A percentile compares a stretch with the other conserved stretches of the same genome.
These are phyloP conservation scores for Platycheirus albimanus DNA, from an alignment of 2,888 invertebrate species.

Conservation along the genomic window DNA sequence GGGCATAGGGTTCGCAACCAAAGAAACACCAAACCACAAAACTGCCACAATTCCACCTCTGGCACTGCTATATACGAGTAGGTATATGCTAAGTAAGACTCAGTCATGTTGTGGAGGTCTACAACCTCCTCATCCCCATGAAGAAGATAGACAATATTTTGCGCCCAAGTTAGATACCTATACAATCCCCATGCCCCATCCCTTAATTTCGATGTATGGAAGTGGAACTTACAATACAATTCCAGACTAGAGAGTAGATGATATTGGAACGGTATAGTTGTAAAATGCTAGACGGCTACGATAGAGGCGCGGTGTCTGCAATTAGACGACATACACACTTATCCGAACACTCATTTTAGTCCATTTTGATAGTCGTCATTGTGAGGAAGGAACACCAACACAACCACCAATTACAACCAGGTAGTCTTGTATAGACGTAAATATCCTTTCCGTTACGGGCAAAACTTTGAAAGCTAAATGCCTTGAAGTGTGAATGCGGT, in stretches of 20 bases:
- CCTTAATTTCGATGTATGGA: slow-evolving; percentile 34
- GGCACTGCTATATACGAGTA: too few species aligned
- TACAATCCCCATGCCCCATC: neutral
- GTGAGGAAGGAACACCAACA: slow-evolving; percentile 1
- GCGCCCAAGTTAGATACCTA: neutral
- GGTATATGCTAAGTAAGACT: neutral
- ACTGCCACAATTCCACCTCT: slow-evolving; percentile 35
- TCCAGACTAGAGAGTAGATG: slow-evolving; percentile 39
- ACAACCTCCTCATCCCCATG: slow-evolving; percentile 35
- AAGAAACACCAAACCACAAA: slow-evolving; percentile 43
- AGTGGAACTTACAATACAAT: slow-evolving; percentile 42
- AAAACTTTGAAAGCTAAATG: slow-evolving; percentile 40
- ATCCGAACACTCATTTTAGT: neutral
- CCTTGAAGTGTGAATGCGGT: slow-evolving; percentile 57
- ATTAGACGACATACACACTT: slow-evolving; percentile 39
- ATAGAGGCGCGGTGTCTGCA: slow-evolving; percentile 31
- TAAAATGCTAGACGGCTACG: slow-evolving; percentile 19
- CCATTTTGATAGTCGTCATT: neutral
- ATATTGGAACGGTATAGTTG: too few species aligned
- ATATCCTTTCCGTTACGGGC: neutral
- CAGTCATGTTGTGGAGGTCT: slow-evolving; percentile 27
- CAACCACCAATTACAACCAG: too few species aligned
- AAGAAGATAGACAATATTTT: neutral
- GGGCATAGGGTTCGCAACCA: neutral
- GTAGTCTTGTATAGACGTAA: neutral